Conservation (phyloP, 2,888 invertebrate species). For the Tenthredo amoena region DNA sequence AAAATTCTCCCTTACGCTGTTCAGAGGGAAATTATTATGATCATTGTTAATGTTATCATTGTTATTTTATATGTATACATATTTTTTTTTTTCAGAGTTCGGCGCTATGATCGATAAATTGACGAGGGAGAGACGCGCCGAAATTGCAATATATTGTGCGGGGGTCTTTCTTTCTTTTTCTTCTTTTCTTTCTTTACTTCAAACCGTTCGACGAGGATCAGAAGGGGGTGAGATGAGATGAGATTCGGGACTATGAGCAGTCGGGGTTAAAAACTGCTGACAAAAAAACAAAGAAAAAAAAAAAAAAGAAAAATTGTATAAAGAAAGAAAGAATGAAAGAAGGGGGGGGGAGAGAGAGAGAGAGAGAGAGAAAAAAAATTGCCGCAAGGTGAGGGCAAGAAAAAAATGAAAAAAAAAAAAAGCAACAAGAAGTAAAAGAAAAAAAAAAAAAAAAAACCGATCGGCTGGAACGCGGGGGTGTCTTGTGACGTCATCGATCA, state of each 20-base stretch:
- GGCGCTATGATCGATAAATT: not conserved
- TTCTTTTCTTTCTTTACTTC: not conserved
- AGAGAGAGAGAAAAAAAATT: not conserved
- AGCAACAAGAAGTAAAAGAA: not conserved
- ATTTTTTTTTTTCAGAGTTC: not conserved
- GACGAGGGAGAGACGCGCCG: not conserved
- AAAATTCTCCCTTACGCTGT: not conserved
- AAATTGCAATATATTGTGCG: not conserved
- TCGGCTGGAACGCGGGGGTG: slow-evolving; percentile 35
- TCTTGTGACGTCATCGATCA: slow-evolving; percentile 48
- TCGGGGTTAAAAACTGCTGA: slow-evolving; percentile 15
- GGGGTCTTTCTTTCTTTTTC: not conserved
- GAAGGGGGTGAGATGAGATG: not conserved
- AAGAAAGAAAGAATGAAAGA: not conserved
- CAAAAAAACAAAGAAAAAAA: not conserved
- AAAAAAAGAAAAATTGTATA: not conserved
- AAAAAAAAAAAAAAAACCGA: slow-evolving; percentile 11
- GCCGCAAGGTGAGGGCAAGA: not conserved
- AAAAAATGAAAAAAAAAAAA: not conserved
- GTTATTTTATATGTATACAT: no score
- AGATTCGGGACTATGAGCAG: not conserved
- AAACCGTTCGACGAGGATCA: not conserved
- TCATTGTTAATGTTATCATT: not conserved
- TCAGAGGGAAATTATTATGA: not conserved
- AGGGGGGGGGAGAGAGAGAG: no score